These are phyloP conservation scores for Standfussiana lucernea DNA, from an alignment of 2,888 invertebrate genomes.

Conservation along the genomic window DNA sequence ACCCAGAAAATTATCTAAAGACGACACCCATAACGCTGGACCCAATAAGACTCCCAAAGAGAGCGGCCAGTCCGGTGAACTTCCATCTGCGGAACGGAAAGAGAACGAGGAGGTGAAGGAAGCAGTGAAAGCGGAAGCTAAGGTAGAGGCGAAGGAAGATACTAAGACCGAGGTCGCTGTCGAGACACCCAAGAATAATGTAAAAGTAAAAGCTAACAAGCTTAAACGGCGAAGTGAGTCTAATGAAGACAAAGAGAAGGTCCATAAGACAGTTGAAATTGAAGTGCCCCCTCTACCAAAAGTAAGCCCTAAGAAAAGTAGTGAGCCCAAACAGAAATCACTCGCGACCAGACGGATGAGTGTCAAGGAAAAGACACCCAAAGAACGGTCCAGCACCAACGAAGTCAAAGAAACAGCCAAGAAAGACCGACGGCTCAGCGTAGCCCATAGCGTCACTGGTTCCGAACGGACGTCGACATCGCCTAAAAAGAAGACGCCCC, in stretches of 20 bases:
- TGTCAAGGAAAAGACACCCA: conserved; percentile 71
- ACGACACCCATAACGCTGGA: conserved; percentile 78
- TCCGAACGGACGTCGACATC: conserved; percentile 69
- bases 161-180: conserved; percentile 2
- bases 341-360: conserved; percentile 69
- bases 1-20: conserved; percentile 88
- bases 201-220: conserved; percentile 73
- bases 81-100: conserved; percentile 92
- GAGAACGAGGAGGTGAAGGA: conserved; percentile 91
- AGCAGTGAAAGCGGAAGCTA: conserved; percentile 71
- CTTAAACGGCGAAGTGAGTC: conserved; percentile 74
- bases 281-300: conserved; percentile 67
- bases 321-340: conserved; percentile 77
- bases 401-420: conserved; percentile 70
- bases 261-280: conserved; percentile 63
- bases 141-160: conserved; percentile 66
- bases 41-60: conserved; percentile 90
- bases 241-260: conserved; percentile 82
- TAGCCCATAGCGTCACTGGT: conserved; percentile 56
- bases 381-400: conserved; percentile 67
- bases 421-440: conserved; percentile 67
- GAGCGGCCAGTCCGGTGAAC: conserved; percentile 91
- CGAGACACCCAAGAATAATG: conserved; percentile 74
- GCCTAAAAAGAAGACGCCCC: conserved; percentile 71
- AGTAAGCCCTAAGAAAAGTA: conserved; percentile 78